Evolutionary conservation across 2,113 vertebrate species (phyloP), one percentile per base, ranked within the genome.

Genomic region (Leucosticte australis): DNA sequence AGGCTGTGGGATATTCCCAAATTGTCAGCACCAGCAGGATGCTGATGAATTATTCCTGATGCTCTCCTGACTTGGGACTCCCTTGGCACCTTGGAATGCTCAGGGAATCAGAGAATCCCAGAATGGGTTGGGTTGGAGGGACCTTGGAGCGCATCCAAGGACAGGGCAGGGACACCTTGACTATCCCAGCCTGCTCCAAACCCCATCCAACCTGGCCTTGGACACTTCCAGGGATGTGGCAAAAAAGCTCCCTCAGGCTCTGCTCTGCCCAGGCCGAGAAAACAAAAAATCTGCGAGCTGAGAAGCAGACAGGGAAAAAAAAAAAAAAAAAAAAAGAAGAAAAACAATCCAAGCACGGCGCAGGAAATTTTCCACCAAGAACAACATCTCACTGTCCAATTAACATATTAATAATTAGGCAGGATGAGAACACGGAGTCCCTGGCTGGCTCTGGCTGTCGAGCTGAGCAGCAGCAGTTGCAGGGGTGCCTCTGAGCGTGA

Each of bases 371-470:
- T 20, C 75, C 33, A 4, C 55, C 1, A 77, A 75, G 65, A 65
- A 20, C 71, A 89, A 84, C 56, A 28, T 35, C 94, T 76, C 12
- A 0, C 71, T 65, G 91, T 93, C 94, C 81, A 95, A 96, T 96
- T 94, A 95, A 83, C 96, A 92, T 93, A 91, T 78, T 83, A 90
- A 81, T 92, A 95, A 96, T 95, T 92, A 93, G 93, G 33, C 85
- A 75, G 83, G 47, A 47, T 1, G 56, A 65, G 95, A 92, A 87
- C 20, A 16, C 7, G 1, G 16, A 30, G 92, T 93, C 46, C 80
- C 90, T 4, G 27, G 9, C 10, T 21, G 59, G 87, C 85, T 86
- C 7, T 44, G 81, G 1, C 68, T 14, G 15, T 10, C 88, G 73
- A 71, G 93, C 93, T 47, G 92, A 18, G n/a, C 41, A 68, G 94